phyloP scores from a whole-genome alignment of 2,888 invertebrate species.

The Athrips mouffetella region DNA sequence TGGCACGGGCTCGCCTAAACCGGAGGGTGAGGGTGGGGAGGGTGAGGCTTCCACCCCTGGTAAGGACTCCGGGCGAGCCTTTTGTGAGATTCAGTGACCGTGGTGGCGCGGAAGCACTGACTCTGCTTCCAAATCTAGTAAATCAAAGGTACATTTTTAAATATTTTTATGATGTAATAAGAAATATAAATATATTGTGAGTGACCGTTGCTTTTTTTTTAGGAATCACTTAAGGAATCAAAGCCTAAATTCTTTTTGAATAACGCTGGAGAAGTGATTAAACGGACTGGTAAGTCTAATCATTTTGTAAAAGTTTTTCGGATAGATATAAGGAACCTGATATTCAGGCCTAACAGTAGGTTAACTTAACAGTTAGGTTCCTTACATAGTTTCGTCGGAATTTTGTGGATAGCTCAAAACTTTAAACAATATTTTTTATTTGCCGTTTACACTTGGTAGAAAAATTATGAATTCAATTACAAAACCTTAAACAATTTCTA shows the following conservation, averaged over 20 bases:
- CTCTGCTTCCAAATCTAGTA: constrained; percentile 75
- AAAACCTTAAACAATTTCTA: no score
- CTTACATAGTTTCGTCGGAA: no score
- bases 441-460: no score
- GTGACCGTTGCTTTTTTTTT: constrained; percentile 18
- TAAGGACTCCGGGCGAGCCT: constrained; percentile 73
- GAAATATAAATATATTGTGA: background rate
- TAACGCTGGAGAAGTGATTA: constrained; percentile 73
- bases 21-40: constrained; percentile 54
- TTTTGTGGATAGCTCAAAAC: no score
- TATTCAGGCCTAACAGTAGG: no score
- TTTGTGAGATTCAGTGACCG: constrained; percentile 81
- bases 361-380: no score
- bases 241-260: constrained; percentile 74
- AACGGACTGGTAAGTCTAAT: constrained; percentile 55
- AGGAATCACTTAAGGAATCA: constrained; percentile 70
- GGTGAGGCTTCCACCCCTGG: constrained; percentile 60
- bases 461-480: no score
- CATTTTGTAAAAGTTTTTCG: background rate
- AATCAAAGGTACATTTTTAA: constrained; percentile 60
- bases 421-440: no score
- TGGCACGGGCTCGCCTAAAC: constrained; percentile 56
- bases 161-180: background rate
- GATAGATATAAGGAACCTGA: no score
- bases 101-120: constrained; percentile 77